Base-by-base conservation (phyloP, 1,140 invertebrate genomes). In the Calliopsis andreniformis region DNA sequence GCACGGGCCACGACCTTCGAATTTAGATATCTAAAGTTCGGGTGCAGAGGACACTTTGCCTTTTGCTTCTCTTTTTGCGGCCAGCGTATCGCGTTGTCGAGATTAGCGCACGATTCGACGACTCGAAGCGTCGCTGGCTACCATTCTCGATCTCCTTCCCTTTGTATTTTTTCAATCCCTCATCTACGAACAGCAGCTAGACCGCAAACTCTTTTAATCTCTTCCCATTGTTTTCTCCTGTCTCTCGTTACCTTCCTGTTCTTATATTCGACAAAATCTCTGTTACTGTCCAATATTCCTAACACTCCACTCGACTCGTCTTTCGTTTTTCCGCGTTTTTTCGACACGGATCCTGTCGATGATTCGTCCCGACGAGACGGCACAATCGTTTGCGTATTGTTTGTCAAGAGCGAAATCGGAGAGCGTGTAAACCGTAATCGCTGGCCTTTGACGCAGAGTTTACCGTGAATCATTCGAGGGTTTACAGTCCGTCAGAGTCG, bases 11-110 rank as follows among this genome's bases (percentile, higher is more conserved):
- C 56, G 80, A 83, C 80, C 80, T 79, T 69, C 68, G 58, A 79
- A 83, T 83, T 83, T 79, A 30, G 77, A 76, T 83, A 80, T 79
- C 59, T 10, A 59, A 72, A 76, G 82, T 83, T 84, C 80, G 82
- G 67, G 64, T 79, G 64, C 76, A 78, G 76, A 79, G 70, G 59
- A 63, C 42, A 47, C 62, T 82, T 39, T 30, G 47, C 20, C 62
- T 77, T 77, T 67, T 47, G 66, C 63, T 23, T 45, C 10, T 75
- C 59, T 45, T 69, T 81, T 82, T 76, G 58, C 30, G 1, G 12
- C 6, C n/a, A n/a, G 7, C 62, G 4, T 78, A 62, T 58, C 45
- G 58, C 23, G 47, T 18, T 10, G 30, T 6, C 43, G 42, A 32
- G 64, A 76, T 76, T 42, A 23, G 8, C 42, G 20, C 10, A 16